These are phyloP conservation scores for Nebria ingens DNA, from an alignment of 1,140 invertebrate species.

Conservation along the genomic window DNA sequence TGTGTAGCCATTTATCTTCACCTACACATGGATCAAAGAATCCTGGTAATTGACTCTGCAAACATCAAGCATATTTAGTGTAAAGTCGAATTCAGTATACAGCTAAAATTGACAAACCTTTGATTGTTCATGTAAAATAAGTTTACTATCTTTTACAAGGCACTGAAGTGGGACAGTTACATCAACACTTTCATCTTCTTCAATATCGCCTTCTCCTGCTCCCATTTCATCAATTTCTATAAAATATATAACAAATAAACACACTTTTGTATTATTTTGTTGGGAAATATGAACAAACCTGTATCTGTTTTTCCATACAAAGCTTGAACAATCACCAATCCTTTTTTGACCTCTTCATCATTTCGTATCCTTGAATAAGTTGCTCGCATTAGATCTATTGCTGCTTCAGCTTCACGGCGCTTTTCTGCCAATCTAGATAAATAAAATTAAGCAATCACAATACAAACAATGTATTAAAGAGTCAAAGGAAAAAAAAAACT, in stretches of 20 bases:
- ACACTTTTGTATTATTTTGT: no score
- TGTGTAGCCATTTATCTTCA: constrained; percentile 78
- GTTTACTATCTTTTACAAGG: constrained; percentile 80
- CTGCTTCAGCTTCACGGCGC: constrained; percentile 70
- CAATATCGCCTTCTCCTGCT: constrained; percentile 30
- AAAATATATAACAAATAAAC: background rate
- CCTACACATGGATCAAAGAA: constrained; percentile 95
- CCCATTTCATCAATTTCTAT: constrained; percentile 1
- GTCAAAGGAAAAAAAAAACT: constrained; percentile 1
- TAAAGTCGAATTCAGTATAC: constrained; percentile 17
- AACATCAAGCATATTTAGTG: constrained; percentile 24
- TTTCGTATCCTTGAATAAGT: constrained; percentile 63
- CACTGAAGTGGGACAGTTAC: constrained; percentile 90
- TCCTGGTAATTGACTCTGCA: constrained; percentile 85
- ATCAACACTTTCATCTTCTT: constrained; percentile 62
- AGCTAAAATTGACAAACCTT: constrained; percentile 53
- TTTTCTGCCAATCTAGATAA: constrained; percentile 58
- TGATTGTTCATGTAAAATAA: constrained; percentile 72
- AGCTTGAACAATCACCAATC: constrained; percentile 78
- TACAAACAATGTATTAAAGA: constrained; percentile 4
- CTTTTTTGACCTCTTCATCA: constrained; percentile 68
- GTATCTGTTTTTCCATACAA: constrained; percentile 61
- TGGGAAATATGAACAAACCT: constrained; percentile 7
- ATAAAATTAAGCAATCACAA: no score
- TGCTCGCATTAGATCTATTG: constrained; percentile 78